Percentiles rank a stretch among this genome's conserved stretches.
Conservation (phyloP, 2,888 invertebrate genomes). For the Ariolimax columbianus region DNA sequence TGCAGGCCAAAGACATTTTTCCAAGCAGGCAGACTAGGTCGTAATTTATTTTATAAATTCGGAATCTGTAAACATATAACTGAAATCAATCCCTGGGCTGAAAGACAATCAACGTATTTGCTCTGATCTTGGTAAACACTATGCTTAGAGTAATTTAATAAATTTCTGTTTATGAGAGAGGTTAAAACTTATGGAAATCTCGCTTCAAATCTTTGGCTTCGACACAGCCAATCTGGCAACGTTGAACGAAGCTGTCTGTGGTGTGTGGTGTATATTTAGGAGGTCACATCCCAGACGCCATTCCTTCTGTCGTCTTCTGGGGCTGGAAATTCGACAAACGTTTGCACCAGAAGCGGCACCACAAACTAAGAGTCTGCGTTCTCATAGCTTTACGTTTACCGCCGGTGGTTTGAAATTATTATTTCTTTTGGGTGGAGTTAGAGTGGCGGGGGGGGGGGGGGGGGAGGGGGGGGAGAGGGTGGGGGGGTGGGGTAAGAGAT, state of each 20-base stretch:
- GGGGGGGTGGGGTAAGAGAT: no score
- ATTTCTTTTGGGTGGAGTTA: no score
- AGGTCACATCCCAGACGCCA: constrained; percentile 43
- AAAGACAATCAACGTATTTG: no score
- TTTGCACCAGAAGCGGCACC: neutral
- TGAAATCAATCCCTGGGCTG: neutral
- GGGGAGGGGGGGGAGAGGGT: neutral
- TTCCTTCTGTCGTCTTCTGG: constrained; percentile 15
- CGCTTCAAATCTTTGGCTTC: neutral
- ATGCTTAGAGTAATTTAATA: neutral
- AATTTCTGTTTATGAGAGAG: neutral
- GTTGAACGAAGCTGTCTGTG: neutral
- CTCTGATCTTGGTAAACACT: neutral
- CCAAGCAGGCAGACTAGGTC: neutral
- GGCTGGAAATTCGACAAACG: constrained; percentile 28
- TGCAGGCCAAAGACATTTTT: neutral
- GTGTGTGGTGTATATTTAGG: constrained; percentile 22
- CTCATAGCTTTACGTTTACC: no score
- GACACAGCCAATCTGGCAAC: constrained; percentile 36
- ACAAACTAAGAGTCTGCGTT: neutral
- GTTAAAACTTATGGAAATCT: neutral
- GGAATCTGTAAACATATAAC: neutral
- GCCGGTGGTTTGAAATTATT: no score
- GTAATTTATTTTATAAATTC: neutral
- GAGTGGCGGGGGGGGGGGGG: neutral